phyloP scores from a whole-genome alignment of 2,113 vertebrate species.

The Ptilonorhynchus violaceus region DNA sequence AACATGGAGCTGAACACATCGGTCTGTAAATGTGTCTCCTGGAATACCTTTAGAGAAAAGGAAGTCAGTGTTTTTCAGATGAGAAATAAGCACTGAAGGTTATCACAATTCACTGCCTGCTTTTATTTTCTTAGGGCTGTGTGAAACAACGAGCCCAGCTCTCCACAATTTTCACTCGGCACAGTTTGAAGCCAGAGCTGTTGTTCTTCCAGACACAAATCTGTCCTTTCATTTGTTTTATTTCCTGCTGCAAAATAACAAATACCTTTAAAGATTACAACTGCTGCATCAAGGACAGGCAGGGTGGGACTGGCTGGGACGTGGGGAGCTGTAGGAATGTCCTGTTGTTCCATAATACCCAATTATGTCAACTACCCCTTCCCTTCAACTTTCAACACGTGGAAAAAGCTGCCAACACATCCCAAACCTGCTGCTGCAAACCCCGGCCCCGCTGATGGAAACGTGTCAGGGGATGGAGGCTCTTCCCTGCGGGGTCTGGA shows the following conservation, averaged over 20 bases:
- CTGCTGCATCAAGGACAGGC: not conserved
- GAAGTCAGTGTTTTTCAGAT: not conserved
- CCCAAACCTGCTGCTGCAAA: not conserved
- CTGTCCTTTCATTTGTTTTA: not conserved
- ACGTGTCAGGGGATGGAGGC: not conserved
- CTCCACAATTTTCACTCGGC: not conserved
- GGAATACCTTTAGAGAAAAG: not conserved
- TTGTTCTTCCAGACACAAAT: not conserved
- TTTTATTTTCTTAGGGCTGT: not conserved
- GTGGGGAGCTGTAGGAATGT: not conserved
- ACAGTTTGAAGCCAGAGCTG: not conserved
- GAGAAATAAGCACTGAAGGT: not conserved
- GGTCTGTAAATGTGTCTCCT: not conserved
- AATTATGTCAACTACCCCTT: not conserved
- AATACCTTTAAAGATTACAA: not conserved
- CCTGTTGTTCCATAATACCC: not conserved
- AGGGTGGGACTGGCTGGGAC: not conserved
- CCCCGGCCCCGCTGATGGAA: conserved; percentile 30
- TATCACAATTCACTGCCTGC: not conserved
- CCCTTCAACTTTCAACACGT: not conserved
- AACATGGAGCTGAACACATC: fast-evolving
- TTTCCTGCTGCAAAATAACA: conserved; percentile 12
- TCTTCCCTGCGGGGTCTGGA: not conserved
- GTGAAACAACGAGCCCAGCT: not conserved
- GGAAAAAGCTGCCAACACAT: conserved; percentile 8